These are phyloP conservation scores for Solenopsis fugax DNA, from an alignment of 1,140 invertebrate species.

Conservation along the genomic window DNA sequence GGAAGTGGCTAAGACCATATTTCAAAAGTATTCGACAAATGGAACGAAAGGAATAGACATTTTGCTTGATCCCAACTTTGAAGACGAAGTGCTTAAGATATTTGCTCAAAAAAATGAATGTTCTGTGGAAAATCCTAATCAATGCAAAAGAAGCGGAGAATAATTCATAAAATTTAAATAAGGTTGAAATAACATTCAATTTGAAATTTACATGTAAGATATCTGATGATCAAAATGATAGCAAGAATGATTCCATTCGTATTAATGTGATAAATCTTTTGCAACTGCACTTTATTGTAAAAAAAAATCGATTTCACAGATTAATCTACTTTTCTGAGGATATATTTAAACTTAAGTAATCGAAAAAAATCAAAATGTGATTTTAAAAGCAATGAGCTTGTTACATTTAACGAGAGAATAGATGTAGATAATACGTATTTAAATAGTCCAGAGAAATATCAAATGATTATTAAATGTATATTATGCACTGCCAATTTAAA, in stretches of 20 bases:
- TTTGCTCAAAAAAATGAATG: slow-evolving; percentile 19
- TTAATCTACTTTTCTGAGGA: slow-evolving; percentile 20
- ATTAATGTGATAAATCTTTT: slow-evolving; percentile 24
- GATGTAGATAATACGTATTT: not conserved
- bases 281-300: not conserved
- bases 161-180: not conserved
- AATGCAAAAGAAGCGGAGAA: not conserved
- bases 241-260: slow-evolving; percentile 20
- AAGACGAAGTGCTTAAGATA: slow-evolving; percentile 76
- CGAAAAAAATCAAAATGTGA: slow-evolving; percentile 41
- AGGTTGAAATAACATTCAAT: slow-evolving; percentile 4
- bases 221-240: not conserved
- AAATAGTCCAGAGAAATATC: not conserved
- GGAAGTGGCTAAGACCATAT: slow-evolving; percentile 74
- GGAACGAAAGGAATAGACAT: slow-evolving; percentile 79
- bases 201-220: not conserved
- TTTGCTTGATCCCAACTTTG: slow-evolving; percentile 76
- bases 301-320: not conserved
- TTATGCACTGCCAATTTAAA: slow-evolving; percentile 40
- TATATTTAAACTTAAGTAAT: slow-evolving; percentile 30
- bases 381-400: slow-evolving; percentile 47
- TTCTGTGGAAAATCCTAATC: not conserved
- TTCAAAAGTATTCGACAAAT: slow-evolving; percentile 75
- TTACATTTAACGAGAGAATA: not conserved
- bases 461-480: not conserved